A percentile compares a stretch with the other conserved stretches of the same genome.
Conservation (phyloP, 2,797 vertebrate genomes). For the Semotilus atromaculatus region DNA sequence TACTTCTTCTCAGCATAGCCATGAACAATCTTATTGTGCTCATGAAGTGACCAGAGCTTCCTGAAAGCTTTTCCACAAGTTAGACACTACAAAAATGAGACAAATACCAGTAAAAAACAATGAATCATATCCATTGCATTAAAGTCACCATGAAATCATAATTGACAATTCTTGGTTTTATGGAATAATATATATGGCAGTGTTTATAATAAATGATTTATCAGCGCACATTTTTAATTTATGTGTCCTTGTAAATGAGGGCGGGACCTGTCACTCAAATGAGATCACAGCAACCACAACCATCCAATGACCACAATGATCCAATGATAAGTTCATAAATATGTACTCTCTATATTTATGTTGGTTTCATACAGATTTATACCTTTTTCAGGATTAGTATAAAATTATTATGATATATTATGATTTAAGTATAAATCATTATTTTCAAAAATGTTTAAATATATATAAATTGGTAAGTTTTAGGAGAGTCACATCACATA, state of each 20-base stretch:
- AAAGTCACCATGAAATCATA: background rate
- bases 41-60: conserved; percentile 97
- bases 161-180: background rate
- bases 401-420: too few species aligned
- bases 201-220: background rate
- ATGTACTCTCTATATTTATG: background rate
- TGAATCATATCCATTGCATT: background rate
- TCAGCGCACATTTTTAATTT: background rate
- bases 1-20: conserved; percentile 97
- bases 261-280: background rate
- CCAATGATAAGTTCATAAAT: background rate
- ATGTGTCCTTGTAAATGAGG: background rate
- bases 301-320: background rate
- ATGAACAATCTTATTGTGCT: conserved; percentile 96
- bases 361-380: background rate
- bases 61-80: conserved; percentile 96
- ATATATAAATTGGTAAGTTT: too few species aligned
- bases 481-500: too few species aligned
- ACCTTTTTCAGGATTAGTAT: background rate
- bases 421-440: too few species aligned
- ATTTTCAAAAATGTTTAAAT: background rate
- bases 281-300: background rate
- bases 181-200: background rate
- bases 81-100: conserved; percentile 81
- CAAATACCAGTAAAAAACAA: conserved; percentile 39